Base-by-base conservation (phyloP, 2,888 invertebrate genomes). In the Dynastes tityus region DNA sequence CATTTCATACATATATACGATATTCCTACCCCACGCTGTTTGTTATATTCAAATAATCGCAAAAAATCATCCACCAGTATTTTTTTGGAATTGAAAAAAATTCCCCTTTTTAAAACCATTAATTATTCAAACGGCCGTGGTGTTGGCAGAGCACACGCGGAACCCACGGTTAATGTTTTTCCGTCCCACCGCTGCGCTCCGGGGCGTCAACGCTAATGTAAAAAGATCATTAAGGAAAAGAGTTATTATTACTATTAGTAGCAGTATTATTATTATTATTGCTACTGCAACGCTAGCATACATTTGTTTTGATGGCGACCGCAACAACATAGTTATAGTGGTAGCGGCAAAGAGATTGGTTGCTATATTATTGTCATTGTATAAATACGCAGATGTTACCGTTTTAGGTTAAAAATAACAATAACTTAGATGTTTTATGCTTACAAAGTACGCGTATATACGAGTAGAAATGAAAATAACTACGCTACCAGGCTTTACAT, bases 141-240 rank as follows among this genome's bases (percentile, higher is more conserved):
- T 61, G 73, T 74, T 40, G 73, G 73, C 73, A 61, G 61, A 16
- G 55, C 22, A 73, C 71, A 74, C 45, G 61, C 61, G 61, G 61
- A 74, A 74, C 40, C 40, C 55, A 32, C 37, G 61, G 61, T 74
- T 74, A 74, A 74, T 74, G 73, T 74, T 74, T 74, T 74, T 74
- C 61, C 11, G 63, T 74, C 73, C 61, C 45, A 74, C 61, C 27
- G 49, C 61, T 49, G 77, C 77, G 58, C 49, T 68, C 55, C 67
- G 55, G 76, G 68, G 77, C 68, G 77, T 77, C 77, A 55, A 77
- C 77, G 77, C 40, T 77, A 77, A 77, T 77, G 77, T 77, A 77
- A 77, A 77, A 77, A 77, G 77, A 77, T 77, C 77, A 77, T 77
- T 77, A 77, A 61, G 77, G 68, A 67, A 68, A 68, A 77, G 77